phyloP scores from a whole-genome alignment of 2,113 vertebrate genomes.

The Rhegmatorhina hoffmannsi region DNA sequence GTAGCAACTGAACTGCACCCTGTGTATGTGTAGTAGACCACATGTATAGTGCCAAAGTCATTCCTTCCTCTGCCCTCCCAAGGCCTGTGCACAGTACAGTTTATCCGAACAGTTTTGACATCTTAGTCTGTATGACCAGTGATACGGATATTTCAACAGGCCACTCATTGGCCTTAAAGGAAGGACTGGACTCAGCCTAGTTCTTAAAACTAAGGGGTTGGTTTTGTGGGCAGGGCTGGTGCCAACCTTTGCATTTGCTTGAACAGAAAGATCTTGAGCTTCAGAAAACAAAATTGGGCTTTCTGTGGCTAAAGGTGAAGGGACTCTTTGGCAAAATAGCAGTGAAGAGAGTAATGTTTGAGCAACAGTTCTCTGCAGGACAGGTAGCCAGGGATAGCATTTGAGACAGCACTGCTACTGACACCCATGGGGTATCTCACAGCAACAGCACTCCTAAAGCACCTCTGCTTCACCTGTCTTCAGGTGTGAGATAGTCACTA shows the following conservation, averaged over 20 bases:
- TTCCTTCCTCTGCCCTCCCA: background rate
- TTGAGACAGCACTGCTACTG: background rate
- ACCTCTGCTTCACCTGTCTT: background rate
- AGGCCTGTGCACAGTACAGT: no score
- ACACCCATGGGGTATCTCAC: background rate
- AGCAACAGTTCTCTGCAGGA: background rate
- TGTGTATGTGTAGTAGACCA: background rate
- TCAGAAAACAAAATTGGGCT: background rate
- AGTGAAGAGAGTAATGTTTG: background rate
- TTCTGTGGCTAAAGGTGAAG: background rate
- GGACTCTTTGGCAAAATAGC: background rate
- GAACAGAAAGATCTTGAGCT: background rate
- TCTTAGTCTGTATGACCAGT: background rate
- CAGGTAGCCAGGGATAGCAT: background rate
- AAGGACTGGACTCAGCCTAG: background rate
- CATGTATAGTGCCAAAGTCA: background rate
- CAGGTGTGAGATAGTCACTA: background rate
- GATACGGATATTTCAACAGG: background rate
- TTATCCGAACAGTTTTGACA: background rate
- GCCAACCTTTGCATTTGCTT: background rate
- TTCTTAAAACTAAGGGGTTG: background rate
- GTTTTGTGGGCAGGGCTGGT: background rate
- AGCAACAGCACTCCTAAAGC: background rate
- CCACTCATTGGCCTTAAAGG: background rate
- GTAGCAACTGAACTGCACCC: background rate